These are phyloP conservation scores for Pseudochirops corinnae DNA, from an alignment of 2,797 vertebrate genomes.

Conservation along the genomic window DNA sequence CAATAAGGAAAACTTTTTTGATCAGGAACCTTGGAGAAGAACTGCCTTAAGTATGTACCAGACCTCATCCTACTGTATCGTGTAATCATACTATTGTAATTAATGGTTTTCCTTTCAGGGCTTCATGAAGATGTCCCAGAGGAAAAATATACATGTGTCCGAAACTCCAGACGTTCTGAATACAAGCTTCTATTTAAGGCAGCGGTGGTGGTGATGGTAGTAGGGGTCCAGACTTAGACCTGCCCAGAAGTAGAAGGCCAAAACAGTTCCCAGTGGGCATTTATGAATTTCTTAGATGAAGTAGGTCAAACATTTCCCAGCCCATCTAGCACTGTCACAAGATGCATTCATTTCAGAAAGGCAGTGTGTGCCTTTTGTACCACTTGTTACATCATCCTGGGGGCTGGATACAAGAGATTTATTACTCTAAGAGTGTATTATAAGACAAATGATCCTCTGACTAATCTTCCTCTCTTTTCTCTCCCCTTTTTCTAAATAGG, in stretches of 20 bases:
- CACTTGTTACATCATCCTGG: fast-evolving
- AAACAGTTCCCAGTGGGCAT: neutral
- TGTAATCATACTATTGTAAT: neutral
- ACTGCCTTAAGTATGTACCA: neutral
- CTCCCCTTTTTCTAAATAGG: conserved; percentile 84
- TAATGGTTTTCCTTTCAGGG: neutral
- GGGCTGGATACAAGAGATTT: neutral
- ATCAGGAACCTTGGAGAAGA: neutral
- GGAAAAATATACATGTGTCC: neutral
- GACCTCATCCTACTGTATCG: neutral
- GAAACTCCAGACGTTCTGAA: neutral
- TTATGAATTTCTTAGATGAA: neutral
- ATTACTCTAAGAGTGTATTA: neutral
- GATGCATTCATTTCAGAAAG: neutral
- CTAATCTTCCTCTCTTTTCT: conserved; percentile 8
- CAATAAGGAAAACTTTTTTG: neutral
- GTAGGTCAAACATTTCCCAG: neutral
- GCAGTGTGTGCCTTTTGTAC: neutral
- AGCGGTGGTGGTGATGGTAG: neutral
- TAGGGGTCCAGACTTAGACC: neutral
- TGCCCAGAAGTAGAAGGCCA: neutral
- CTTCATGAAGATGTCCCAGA: neutral
- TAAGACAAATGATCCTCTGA: neutral
- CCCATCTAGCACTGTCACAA: neutral
- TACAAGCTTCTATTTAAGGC: neutral